These are phyloP conservation scores for Cercopithecus mitis DNA, from an alignment of 2,797 vertebrate genomes.

Conservation along the genomic window DNA sequence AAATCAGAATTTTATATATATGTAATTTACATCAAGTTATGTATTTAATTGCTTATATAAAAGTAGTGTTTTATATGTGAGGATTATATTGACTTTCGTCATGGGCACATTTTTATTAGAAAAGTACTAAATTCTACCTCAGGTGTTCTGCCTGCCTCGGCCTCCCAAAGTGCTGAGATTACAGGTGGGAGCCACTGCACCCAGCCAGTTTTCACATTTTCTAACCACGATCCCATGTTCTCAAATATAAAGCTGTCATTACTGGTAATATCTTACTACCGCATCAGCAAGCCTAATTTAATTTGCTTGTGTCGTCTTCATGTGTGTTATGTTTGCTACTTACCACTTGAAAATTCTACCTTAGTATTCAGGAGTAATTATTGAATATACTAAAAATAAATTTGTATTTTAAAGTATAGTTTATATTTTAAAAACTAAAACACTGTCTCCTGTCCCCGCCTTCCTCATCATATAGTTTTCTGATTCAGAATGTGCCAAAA, in stretches of 20 bases:
- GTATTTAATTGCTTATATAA: no score
- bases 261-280: neutral
- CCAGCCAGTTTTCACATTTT: neutral
- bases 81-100: no score
- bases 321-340: neutral
- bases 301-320: neutral
- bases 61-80: no score
- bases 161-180: no score
- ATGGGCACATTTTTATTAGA: no score
- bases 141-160: neutral
- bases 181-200: no score
- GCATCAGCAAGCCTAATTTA: neutral
- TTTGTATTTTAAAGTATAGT: neutral
- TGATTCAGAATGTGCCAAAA: constrained; percentile 97
- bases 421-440: neutral
- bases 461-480: constrained; percentile 87
- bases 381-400: neutral
- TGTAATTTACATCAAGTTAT: no score
- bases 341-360: neutral
- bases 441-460: neutral
- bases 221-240: neutral
- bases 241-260: neutral
- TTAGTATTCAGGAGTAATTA: neutral
- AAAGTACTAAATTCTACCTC: neutral
- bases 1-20: no score